phyloP scores from a whole-genome alignment of 2,797 vertebrate genomes.

The Hypotaenidia okinawae region DNA sequence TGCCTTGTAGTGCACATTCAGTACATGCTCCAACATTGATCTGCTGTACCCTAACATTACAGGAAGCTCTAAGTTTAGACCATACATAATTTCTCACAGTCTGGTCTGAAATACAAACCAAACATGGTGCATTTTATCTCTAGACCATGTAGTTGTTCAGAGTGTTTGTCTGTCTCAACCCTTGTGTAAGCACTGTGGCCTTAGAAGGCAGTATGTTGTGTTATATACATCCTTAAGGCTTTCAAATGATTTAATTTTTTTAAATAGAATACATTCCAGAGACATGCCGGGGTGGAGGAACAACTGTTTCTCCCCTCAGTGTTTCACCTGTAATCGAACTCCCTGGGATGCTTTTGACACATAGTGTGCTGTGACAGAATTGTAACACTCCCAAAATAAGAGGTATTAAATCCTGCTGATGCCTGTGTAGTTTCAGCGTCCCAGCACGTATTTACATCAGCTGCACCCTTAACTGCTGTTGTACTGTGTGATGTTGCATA shows the following conservation, averaged over 20 bases:
- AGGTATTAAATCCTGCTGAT: neutral
- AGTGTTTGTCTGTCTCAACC: neutral
- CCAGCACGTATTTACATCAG: neutral
- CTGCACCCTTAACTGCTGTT: conserved; percentile 13
- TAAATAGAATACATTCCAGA: neutral
- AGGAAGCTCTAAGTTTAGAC: neutral
- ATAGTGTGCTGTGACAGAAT: neutral
- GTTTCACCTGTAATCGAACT: neutral
- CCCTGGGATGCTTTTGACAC: neutral
- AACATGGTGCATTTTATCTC: neutral
- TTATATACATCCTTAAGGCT: neutral
- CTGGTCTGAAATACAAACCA: neutral
- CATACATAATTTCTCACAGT: neutral
- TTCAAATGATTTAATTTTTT: neutral
- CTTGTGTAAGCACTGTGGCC: neutral
- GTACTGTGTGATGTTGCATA: conserved; percentile 24
- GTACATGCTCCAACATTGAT: neutral
- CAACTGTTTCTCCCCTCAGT: rapidly evolving
- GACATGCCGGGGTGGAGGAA: neutral
- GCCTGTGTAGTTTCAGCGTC: neutral
- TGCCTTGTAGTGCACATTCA: neutral
- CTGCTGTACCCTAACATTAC: neutral
- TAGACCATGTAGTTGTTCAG: neutral
- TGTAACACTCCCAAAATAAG: neutral
- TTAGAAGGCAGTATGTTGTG: neutral